Conservation (phyloP, 2,888 invertebrate species). For the Eupithecia pulchellata region DNA sequence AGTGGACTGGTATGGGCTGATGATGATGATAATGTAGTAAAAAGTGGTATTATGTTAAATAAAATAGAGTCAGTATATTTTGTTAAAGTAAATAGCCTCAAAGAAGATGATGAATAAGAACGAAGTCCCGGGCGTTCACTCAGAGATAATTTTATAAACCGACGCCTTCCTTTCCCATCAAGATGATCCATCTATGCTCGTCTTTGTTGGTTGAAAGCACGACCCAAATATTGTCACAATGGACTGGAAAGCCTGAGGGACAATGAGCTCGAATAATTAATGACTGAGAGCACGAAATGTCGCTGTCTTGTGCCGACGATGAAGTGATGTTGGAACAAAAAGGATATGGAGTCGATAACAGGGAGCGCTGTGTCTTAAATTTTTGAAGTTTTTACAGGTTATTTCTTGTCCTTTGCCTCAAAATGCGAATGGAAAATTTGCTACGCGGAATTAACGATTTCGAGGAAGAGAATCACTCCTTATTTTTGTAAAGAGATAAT, state of each 20-base stretch:
- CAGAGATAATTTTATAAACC: constrained; percentile 26
- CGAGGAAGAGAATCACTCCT: too few species aligned
- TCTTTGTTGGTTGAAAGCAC: constrained; percentile 77
- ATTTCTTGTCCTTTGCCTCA: not conserved
- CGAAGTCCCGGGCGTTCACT: not conserved
- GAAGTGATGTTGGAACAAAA: constrained; percentile 57
- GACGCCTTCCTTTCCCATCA: constrained; percentile 67
- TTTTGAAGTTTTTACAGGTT: not conserved
- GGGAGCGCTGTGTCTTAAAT: not conserved
- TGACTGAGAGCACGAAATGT: constrained; percentile 81
- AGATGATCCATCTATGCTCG: constrained; percentile 78
- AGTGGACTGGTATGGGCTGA: too few species aligned
- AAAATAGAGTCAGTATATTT: too few species aligned
- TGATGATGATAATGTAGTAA: too few species aligned
- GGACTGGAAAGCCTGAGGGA: constrained; percentile 72
- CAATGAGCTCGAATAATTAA: constrained; percentile 84
- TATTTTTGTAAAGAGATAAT: not conserved
- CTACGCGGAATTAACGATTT: too few species aligned
- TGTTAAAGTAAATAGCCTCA: too few species aligned
- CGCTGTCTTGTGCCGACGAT: constrained; percentile 70
- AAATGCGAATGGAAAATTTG: too few species aligned
- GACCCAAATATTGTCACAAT: constrained; percentile 84
- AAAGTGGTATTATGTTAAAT: too few species aligned
- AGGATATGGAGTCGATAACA: constrained; percentile 48
- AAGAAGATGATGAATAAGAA: too few species aligned